Evolutionary conservation across 64 coral and sea anemone genomes (phyloP), one percentile per base, ranked within the genome.

Genomic region (Porites australiensis): DNA sequence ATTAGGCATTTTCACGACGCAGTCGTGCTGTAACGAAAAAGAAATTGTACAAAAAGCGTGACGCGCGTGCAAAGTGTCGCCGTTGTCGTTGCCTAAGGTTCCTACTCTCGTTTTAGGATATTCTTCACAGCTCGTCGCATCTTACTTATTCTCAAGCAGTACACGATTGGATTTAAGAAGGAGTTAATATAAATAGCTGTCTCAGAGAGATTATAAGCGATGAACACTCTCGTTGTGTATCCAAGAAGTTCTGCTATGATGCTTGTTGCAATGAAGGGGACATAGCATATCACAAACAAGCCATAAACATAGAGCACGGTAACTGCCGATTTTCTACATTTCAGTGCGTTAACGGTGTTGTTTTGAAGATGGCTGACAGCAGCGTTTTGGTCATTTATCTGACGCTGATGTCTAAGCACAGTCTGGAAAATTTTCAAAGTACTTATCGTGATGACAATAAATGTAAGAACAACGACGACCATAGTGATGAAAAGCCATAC

Each of bases 101-200:
- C 27, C 27, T 37, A 50, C 67, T 13, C 6, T 19, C 13, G 55
- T 37, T 52, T 88, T 13, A 88, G 50, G 14, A 27, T 76, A 59
- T 50, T 21, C 59, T 88, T 88, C 19, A 87, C 68, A n/a, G 93
- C 58, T 13, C 89, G 86, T 44, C 88, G 66, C 5, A 95, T 77
- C 8, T 95, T 67, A 15, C 76, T 45, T 21, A 95, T 87, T 37
- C 93, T 16, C 93, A 88, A 95, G 49, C 82, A 91, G 74, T 91
- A 95, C 14, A 95, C 19, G 22, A 87, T 8, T 0, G 93, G 93
- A 65, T 95, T 95, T 15, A 91, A 58, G 11, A 88, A 85, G 8
- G 93, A 95, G 74, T 95, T 95, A 2, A 95, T 58, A 44, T 85
- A 80, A 6, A 91, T 13, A 5, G 91, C n/a, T 16, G 93, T 91